Evolutionary conservation across 2,888 invertebrate genomes (phyloP), one percentile per base, ranked within the genome.

Genomic region (Drosophila rubida): DNA sequence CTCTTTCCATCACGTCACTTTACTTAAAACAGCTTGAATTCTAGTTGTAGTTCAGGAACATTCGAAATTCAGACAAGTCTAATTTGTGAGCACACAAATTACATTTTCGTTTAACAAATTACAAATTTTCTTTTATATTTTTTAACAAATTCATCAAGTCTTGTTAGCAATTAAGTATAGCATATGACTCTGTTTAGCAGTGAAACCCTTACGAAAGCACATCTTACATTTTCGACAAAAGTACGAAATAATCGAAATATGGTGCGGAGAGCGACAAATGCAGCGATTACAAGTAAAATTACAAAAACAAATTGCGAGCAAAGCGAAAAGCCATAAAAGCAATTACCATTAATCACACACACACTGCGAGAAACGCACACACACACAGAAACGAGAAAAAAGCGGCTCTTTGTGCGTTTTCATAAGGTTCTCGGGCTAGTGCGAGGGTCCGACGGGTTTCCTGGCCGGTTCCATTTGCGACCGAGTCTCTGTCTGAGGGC

Each of bases 291-390:
- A 72, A 55, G 70, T 58, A 70, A 72, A 59, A 69, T 75, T 75
- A 59, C 44, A 53, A 42, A 67, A 66, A 73, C 61, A 66, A 66
- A 72, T 62, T 60, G 62, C 51, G 19, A 42, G 58, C 45, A 54
- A 46, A 41, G 54, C 42, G 25, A 63, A 57, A 65, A 59, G 48
- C 57, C 59, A 60, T 65, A 59, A 63, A 79, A 63, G 51, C 76
- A 76, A 76, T 75, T 71, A 67, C 71, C 80, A 75, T 75, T 79
- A 76, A 79, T 76, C 79, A 75, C 64, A 62, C 42, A 64, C 48
- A 68, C 32, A 57, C n/a, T n/a, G n/a, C n/a, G n/a, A n/a, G n/a
- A n/a, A 22, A 60, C 13, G 57, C 44, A 53, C 16, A 49, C 30
- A 44, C 32, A 27, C 35, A 35, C 35, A 6, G 6, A 13, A 22